Evolutionary conservation across 1,140 invertebrate species (phyloP), one percentile per base, ranked within the genome.

Genomic region (Telenomus remus): DNA sequence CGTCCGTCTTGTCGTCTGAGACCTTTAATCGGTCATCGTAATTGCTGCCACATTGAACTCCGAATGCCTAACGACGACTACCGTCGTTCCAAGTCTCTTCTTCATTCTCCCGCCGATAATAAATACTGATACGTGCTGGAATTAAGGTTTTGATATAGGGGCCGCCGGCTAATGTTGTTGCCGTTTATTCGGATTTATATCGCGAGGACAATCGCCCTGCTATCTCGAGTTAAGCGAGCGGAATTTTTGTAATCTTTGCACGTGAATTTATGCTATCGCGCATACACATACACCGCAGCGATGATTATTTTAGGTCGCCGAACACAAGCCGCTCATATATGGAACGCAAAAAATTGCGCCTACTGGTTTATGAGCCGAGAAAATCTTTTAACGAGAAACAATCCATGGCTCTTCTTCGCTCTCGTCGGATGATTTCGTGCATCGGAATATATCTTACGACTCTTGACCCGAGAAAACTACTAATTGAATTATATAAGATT

Each of bases 1-100:
- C 57, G 59, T 60, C 48, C 59, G 42, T 48, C 65, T 54, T 14
- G 39, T 10, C 48, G 33, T 49, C 55, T 68, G 37, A 72, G 48
- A 69, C 68, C n/a, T 69, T 69, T 73, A 78, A 78, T 78, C 75
- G 69, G 63, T 72, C 57, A 72, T 50, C 55, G 55, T 47, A 69
- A 69, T 73, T 73, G 61, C 63, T 16, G 51, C 33, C 68, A 44
- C 12, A 60, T 64, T 66, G 53, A 57, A 66, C 74, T 59, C 37
- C 49, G 44, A 50, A 69, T 59, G 61, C 48, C 56, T 63, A 54
- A 61, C 57, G 39, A 68, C 39, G 39, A 55, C 65, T 54, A 47
- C 55, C 16, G 47, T 34, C 46, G 49, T 14, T 19, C 53, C 34
- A 13, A n/a, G 13, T 11, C 53, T 47, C 39, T 59, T 50, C 10